Percentiles rank a stretch among this genome's conserved stretches.
phyloP scores from a whole-genome alignment of 2,888 invertebrate species.

The Callosobruchus maculatus region DNA sequence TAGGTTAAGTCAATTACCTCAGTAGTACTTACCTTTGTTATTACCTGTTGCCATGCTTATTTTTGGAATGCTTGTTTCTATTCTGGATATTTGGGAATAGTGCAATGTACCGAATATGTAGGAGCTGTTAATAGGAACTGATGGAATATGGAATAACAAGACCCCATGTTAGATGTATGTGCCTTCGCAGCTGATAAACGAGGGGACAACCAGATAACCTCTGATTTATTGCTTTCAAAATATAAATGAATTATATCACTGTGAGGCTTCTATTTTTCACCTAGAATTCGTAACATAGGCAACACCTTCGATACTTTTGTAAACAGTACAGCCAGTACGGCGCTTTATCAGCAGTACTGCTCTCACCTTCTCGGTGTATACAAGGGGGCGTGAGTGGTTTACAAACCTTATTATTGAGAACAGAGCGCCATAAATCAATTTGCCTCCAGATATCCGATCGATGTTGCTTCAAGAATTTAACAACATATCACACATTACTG shows the following conservation, averaged over 20 bases:
- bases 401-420: no score
- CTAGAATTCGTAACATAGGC: neutral
- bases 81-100: neutral
- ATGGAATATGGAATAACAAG: neutral
- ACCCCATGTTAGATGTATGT: neutral
- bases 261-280: neutral
- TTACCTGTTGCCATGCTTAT: slow-evolving; percentile 30
- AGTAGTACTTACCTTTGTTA: slow-evolving; percentile 26
- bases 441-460: no score
- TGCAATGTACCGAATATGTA: neutral
- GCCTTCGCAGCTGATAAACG: neutral
- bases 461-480: no score
- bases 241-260: neutral
- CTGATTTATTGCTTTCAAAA: neutral
- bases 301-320: neutral
- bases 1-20: neutral
- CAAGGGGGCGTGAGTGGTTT: neutral
- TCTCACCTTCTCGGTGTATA: neutral
- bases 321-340: neutral
- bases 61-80: neutral
- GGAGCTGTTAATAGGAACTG: neutral
- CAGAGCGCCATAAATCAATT: no score
- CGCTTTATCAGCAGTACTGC: neutral
- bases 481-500: no score
- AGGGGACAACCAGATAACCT: neutral